Conservation (phyloP, 2,888 invertebrate genomes). For the Chromoteleia sp. region DNA sequence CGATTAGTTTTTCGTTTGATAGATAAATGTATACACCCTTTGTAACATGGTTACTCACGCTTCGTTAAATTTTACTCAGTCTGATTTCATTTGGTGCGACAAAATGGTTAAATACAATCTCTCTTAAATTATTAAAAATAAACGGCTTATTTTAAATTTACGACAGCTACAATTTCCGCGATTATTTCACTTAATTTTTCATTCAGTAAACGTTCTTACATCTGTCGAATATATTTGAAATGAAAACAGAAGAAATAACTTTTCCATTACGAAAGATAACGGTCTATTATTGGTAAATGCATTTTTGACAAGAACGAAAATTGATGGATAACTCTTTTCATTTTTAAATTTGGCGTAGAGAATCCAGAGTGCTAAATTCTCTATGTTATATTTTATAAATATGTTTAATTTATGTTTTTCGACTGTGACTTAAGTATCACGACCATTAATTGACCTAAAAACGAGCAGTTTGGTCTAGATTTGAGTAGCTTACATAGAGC, state of each 20-base stretch:
- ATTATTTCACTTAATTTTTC: conserved; percentile 12
- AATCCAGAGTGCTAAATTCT: no score
- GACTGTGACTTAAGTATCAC: conserved; percentile 5
- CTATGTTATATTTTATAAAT: no score
- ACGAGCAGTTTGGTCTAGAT: conserved; percentile 41
- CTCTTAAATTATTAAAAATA: conserved; percentile 18
- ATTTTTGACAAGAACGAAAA: background rate
- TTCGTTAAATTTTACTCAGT: conserved; percentile 48
- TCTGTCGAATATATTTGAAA: background rate
- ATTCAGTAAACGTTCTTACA: conserved; percentile 1
- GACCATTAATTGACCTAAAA: conserved; percentile 47
- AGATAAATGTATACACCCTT: conserved; percentile 17
- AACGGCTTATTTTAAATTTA: conserved; percentile 30
- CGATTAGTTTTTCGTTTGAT: conserved; percentile 20
- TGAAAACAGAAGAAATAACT: background rate
- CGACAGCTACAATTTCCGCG: conserved; percentile 5
- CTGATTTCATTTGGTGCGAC: conserved; percentile 28
- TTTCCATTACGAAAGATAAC: background rate
- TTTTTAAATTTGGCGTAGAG: no score
- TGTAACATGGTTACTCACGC: conserved; percentile 21
- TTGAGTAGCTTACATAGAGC: conserved; percentile 53
- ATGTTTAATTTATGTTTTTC: background rate
- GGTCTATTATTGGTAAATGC: background rate
- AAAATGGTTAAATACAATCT: conserved; percentile 2
- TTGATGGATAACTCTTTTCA: no score